A percentile compares a stretch with the other conserved stretches of the same genome.
phyloP scores from a whole-genome alignment of 2,888 invertebrate genomes.

The Phortica okadai region DNA sequence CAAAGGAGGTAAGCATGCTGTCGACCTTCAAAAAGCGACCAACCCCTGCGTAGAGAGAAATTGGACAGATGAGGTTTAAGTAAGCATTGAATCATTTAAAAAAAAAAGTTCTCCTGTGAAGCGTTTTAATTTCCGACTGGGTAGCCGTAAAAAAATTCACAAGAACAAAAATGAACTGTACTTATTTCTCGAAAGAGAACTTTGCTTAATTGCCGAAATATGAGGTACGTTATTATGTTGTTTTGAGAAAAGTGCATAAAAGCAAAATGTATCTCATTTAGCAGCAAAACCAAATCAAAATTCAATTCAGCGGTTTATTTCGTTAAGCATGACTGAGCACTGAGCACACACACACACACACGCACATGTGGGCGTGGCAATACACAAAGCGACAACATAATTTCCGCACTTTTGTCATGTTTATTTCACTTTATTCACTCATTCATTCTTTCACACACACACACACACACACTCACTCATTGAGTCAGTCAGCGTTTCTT shows the following conservation, averaged over 20 bases:
- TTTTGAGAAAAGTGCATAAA: neutral
- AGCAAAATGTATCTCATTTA: too few relatives aligned
- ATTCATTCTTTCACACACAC: neutral
- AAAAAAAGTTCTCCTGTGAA: too few relatives aligned
- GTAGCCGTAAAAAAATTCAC: too few relatives aligned
- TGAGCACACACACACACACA: neutral
- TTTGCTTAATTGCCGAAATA: neutral
- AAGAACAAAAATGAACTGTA: too few relatives aligned
- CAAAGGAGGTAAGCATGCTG: too few relatives aligned
- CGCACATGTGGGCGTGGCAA: neutral
- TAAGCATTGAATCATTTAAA: too few relatives aligned
- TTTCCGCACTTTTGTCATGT: neutral
- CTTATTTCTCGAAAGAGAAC: neutral
- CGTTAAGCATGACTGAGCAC: neutral
- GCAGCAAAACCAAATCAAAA: neutral
- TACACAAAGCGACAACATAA: neutral
- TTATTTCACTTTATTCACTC: conserved; percentile 1
- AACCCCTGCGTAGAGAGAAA: too few relatives aligned
- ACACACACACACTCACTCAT: neutral
- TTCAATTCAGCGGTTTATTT: neutral
- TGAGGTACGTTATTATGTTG: neutral
- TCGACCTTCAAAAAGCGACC: too few relatives aligned
- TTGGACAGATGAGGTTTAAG: too few relatives aligned
- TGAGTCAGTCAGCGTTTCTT: neutral
- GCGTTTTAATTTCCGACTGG: too few relatives aligned